phyloP scores from a whole-genome alignment of 2,797 vertebrate species.

The Carapus acus region DNA sequence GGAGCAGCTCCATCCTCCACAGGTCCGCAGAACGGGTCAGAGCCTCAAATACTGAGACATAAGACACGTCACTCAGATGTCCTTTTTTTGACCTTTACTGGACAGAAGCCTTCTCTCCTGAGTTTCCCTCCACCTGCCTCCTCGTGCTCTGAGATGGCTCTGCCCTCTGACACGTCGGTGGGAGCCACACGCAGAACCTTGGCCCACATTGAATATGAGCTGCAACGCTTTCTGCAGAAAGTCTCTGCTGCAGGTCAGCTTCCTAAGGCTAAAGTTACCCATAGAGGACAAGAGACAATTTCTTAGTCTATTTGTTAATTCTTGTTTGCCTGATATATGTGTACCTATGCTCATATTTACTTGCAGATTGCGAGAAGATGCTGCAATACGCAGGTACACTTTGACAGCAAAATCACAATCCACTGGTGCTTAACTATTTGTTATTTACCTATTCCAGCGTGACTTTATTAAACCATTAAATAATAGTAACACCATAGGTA shows the following conservation, averaged over 20 bases:
- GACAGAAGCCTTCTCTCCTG: conserved; percentile 56
- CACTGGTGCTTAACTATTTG: too few species aligned
- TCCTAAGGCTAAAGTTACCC: not conserved
- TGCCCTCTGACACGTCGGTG: conserved; percentile 57
- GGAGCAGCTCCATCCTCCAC: conserved; percentile 60
- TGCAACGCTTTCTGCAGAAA: conserved; percentile 43
- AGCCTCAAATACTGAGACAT: not conserved
- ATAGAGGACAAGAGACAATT: not conserved
- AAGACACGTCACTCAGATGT: not conserved
- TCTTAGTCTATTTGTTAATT: too few species aligned
- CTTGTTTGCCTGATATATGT: too few species aligned
- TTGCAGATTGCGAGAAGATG: conserved; percentile 61
- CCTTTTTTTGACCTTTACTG: conserved; percentile 4
- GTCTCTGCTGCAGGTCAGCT: conserved; percentile 54
- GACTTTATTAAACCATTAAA: too few species aligned
- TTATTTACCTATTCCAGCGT: too few species aligned
- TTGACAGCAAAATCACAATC: not conserved
- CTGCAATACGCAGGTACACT: conserved; percentile 62
- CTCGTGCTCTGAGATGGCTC: conserved; percentile 42
- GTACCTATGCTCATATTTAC: conserved; percentile 18
- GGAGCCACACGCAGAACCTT: conserved; percentile 49
- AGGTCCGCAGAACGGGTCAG: conserved; percentile 39
- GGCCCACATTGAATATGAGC: conserved; percentile 32
- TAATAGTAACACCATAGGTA: too few species aligned
- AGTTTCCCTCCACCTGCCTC: conserved; percentile 21